phyloP scores from a whole-genome alignment of 1,140 invertebrate species.

The Atta texana region DNA sequence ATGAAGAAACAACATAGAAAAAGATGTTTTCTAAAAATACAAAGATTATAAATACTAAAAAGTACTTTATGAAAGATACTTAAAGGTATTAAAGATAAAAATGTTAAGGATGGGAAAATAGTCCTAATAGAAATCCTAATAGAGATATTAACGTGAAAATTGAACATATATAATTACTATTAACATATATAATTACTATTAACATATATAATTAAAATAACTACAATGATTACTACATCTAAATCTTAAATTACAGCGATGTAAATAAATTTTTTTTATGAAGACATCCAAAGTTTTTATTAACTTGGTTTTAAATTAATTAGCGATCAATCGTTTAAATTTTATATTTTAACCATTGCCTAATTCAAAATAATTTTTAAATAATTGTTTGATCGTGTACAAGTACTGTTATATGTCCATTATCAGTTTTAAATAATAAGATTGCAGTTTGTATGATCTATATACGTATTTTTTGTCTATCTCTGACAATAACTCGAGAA shows the following conservation, averaged over 20 bases:
- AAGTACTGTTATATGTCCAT: neutral
- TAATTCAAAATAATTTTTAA: neutral
- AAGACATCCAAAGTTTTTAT: neutral
- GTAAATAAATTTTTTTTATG: neutral
- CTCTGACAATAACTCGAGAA: neutral
- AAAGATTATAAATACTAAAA: neutral
- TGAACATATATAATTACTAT: neutral
- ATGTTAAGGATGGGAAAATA: neutral
- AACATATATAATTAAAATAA: neutral
- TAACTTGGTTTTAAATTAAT: neutral
- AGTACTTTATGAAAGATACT: neutral
- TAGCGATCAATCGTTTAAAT: neutral
- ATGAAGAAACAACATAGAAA: neutral
- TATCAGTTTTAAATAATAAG: slow-evolving; percentile 29
- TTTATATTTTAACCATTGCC: slow-evolving; percentile 12
- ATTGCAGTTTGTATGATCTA: neutral
- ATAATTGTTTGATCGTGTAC: neutral
- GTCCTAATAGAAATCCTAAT: neutral
- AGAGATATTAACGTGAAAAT: neutral
- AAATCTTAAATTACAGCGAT: neutral
- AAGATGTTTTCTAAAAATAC: neutral
- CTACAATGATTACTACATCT: neutral
- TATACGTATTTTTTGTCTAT: neutral
- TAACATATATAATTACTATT: neutral
- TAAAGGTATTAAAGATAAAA: no score